Evolutionary conservation across 2,113 vertebrate species (phyloP).

Genomic region (Antechinus flavipes): DNA sequence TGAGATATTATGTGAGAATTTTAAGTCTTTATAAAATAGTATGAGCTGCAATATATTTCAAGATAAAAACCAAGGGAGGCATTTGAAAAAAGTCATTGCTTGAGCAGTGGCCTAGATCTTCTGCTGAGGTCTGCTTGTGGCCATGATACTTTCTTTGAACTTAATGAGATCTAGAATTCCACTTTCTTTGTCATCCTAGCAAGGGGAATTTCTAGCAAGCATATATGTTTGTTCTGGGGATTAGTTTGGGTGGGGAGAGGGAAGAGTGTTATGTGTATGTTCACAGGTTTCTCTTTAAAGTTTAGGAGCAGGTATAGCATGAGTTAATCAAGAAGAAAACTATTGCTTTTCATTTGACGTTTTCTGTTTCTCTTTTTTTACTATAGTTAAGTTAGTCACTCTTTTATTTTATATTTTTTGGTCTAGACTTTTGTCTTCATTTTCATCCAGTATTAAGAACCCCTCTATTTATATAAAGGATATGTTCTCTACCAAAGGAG

Average conservation of each 20-base stretch:
- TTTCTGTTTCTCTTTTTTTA: conserved; percentile 33
- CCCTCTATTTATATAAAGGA: not conserved
- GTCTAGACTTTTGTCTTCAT: not conserved
- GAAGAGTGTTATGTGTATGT: not conserved
- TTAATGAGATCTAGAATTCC: not conserved
- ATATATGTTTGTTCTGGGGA: not conserved
- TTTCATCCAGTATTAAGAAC: not conserved
- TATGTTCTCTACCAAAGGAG: not conserved
- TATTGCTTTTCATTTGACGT: conserved; percentile 15
- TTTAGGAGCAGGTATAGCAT: conserved; percentile 38
- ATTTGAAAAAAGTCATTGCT: not conserved
- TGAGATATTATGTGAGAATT: not conserved
- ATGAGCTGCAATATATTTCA: not conserved
- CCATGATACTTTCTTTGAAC: not conserved
- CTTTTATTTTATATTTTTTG: not conserved
- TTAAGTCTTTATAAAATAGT: not conserved
- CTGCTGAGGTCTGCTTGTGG: not conserved
- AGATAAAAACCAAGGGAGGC: conserved; percentile 3
- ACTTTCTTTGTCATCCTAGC: not conserved
- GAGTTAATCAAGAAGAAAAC: conserved; percentile 57
- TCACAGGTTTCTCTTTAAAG: conserved; percentile 8
- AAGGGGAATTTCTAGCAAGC: conserved; percentile 23
- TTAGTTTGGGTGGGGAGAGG: not conserved
- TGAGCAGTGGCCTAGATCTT: not conserved
- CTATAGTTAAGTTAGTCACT: conserved; percentile 47